Conservation (phyloP, 2,113 vertebrate species). For the Chunga burmeisteri region DNA sequence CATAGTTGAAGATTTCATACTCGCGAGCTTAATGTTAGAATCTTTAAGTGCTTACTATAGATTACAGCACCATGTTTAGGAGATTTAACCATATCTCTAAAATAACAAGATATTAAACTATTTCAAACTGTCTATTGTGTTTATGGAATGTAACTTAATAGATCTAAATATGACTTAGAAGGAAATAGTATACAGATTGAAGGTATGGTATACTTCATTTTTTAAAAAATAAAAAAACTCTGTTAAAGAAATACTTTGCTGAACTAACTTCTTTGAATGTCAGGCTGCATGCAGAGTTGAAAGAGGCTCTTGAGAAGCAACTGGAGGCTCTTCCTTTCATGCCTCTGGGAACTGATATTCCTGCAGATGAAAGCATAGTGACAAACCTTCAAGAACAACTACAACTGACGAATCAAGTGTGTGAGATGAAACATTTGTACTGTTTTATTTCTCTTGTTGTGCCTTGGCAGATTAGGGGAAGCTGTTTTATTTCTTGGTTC, state of each 20-base stretch:
- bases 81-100: neutral
- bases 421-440: conserved; percentile 9
- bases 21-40: neutral
- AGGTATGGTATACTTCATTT: neutral
- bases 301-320: conserved; percentile 82
- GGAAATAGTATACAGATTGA: neutral
- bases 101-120: neutral
- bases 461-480: neutral
- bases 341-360: conserved; percentile 50
- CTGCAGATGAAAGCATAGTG: conserved; percentile 74
- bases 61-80: neutral
- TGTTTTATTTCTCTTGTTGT: neutral
- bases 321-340: conserved; percentile 77
- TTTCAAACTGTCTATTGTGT: neutral
- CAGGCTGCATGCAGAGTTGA: conserved; percentile 86
- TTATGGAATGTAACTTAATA: neutral
- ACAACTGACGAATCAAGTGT: conserved; percentile 81
- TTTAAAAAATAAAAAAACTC: neutral
- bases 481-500: neutral
- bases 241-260: neutral
- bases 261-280: neutral
- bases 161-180: neutral
- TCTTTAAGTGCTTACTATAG: neutral
- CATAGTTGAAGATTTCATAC: neutral
- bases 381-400: conserved; percentile 87